Evolutionary conservation across 2,797 vertebrate species (phyloP), one percentile per base, ranked within the genome.

Genomic region (Erpetoichthys calabaricus): DNA sequence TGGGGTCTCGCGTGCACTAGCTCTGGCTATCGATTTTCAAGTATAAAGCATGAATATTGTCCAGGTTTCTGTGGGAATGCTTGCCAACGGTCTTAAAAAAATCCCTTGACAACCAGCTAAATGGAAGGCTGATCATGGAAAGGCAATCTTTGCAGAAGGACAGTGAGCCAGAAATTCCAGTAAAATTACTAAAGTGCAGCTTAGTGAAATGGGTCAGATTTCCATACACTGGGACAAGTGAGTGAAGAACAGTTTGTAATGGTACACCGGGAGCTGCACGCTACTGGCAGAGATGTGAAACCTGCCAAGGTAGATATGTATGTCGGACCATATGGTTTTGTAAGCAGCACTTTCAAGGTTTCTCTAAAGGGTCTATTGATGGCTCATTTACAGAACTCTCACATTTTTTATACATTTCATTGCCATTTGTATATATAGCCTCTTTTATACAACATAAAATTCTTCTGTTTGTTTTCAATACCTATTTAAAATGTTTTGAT

Each of bases 11-110:
- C 57, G 49, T 80, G 77, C 75, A 59, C 58, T n/a, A 68, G 67
- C 25, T 62, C 73, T 75, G 70, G 64, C 78, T 78, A 82, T 82
- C 82, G 70, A 72, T 78, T 85, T 85, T 70, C 78, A 77, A 64
- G 65, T 67, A 70, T 64, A 64, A 70, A 65, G 69, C 65, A 59
- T 71, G 68, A 81, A 75, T 73, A 75, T 74, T 46, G 55, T 73
- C 71, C 73, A 66, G 67, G 67, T 73, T 80, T 74, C 70, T 68
- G 71, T 68, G 68, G 58, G 63, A 56, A 62, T 1, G 1, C 69
- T 65, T 80, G 80, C 80, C 80, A 82, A 68, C 62, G 68, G 62
- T 70, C 72, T 65, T 25, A 25, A 25, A 25, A 25, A 25, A 25
- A 25, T 3, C 6, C 65, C 66, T 60, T 67, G 67, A 76, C 64